Base-by-base conservation (phyloP, 37 sponge, comb jelly and placozoan genomes). In the Chondrosia reniformis region DNA sequence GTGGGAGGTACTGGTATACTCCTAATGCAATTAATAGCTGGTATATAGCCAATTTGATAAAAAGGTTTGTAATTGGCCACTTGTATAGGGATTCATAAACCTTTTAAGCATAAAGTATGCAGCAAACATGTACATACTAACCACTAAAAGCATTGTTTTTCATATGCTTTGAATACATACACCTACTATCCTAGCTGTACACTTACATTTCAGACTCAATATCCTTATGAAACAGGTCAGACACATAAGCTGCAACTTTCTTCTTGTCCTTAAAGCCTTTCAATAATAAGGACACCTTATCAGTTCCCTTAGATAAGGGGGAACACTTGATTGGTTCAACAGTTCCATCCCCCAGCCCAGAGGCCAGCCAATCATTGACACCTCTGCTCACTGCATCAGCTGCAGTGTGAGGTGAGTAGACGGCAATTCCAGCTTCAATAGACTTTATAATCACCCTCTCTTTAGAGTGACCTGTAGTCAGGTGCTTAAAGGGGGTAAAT, bases 321-420 rank as follows among this genome's bases (percentile, higher is more conserved):
- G n/a, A n/a, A n/a, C n/a, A n/a, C n/a, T n/a, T n/a, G n/a, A n/a
- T n/a, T n/a, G 72, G 72, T 69, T 69, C 44, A 5, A 83, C 78
- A 33, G 27, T 63, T 32, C 93, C 93, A 57, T 85, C 77, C 42
- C 88, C 89, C 46, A 94, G 41, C 0, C 95, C 93, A 0, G 81
- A 24, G 33, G 80, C 79, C 62, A 97, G 44, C 98, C 98, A 97
- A 76, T 97, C 98, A 59, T 92, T 94, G 46, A 97, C 89, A 8
- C 97, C 97, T 0, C 90, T 84, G 40, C 84, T 63, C 63, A 91
- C 63, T 55, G 67, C 74, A 55, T 97, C 98, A 52, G 78, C 78
- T 8, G 90, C 81, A 4, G 95, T 97, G 84, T 97, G 98, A 1
- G 95, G 98, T n/a, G 93, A 94, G 67, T 97, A 97, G 44, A 97